A percentile compares a stretch with the other conserved stretches of the same genome.
Conservation (phyloP, 2,113 vertebrate genomes). For the Pluvianellus socialis region DNA sequence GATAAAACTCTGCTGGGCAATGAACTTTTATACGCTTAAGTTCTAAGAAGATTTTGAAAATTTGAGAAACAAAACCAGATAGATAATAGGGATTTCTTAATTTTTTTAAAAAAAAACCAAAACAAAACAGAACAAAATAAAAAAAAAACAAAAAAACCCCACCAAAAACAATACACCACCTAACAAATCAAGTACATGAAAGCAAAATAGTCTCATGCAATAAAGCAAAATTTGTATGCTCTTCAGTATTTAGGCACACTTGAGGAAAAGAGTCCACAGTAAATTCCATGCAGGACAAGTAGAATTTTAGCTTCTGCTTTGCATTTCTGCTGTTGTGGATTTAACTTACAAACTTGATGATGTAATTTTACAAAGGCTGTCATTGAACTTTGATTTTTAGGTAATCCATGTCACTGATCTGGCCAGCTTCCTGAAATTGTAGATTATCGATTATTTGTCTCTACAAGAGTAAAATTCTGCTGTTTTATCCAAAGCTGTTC, state of each 20-base stretch:
- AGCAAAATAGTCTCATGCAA: not conserved
- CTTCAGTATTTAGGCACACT: not conserved
- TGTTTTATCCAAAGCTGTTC: not conserved
- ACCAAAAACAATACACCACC: not conserved
- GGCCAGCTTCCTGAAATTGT: not conserved
- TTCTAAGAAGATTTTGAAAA: not conserved
- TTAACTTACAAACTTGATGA: not conserved
- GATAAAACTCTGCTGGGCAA: not conserved
- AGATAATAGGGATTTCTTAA: not conserved
- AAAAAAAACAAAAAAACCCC: not conserved
- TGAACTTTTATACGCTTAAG: not conserved
- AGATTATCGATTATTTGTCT: not conserved
- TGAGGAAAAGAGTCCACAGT: not conserved
- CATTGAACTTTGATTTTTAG: not conserved
- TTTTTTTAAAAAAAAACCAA: not conserved
- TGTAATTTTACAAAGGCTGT: not conserved
- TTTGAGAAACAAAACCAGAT: not conserved
- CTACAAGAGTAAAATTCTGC: not conserved
- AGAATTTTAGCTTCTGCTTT: not conserved
- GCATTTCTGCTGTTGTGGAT: not conserved
- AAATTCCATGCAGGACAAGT: not conserved
- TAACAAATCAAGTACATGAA: not conserved
- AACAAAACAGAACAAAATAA: too few relatives aligned
- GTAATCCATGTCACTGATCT: not conserved
- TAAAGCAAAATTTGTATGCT: not conserved